These are phyloP conservation scores for Drosophila pachea DNA, from an alignment of 1,140 invertebrate genomes.

Conservation along the genomic window DNA sequence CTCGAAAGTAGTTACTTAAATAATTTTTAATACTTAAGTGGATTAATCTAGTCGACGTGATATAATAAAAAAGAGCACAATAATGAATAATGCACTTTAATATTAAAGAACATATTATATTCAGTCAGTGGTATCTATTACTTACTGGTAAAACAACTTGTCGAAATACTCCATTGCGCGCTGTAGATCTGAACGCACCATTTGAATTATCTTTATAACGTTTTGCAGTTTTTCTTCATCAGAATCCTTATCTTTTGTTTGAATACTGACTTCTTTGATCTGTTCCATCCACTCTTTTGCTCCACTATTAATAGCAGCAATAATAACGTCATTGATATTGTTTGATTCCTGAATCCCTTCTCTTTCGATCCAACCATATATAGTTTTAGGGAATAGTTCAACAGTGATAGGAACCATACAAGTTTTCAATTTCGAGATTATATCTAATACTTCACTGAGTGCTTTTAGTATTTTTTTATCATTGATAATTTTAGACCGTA, in stretches of 20 bases:
- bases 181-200: constrained; percentile 89
- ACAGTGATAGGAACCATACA: constrained; percentile 82
- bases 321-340: constrained; percentile 82
- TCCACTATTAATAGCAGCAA: constrained; percentile 85
- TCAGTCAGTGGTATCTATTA: constrained; percentile 14
- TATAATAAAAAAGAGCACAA: no score
- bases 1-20: no score
- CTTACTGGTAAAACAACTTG: constrained; percentile 85
- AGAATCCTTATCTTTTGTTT: constrained; percentile 81
- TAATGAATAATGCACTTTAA: background rate
- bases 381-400: constrained; percentile 84
- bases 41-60: no score
- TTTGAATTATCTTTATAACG: constrained; percentile 89
- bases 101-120: background rate
- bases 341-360: constrained; percentile 80
- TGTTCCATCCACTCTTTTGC: constrained; percentile 88
- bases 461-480: constrained; percentile 85
- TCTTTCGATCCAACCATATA: constrained; percentile 83
- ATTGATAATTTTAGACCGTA: constrained; percentile 84
- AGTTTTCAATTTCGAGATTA: constrained; percentile 82
- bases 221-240: constrained; percentile 85
- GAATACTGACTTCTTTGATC: constrained; percentile 84
- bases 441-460: constrained; percentile 85
- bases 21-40: no score
- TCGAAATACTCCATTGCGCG: constrained; percentile 89